Conservation (phyloP, 2,113 vertebrate species). For the Hippocampus barbouri region DNA sequence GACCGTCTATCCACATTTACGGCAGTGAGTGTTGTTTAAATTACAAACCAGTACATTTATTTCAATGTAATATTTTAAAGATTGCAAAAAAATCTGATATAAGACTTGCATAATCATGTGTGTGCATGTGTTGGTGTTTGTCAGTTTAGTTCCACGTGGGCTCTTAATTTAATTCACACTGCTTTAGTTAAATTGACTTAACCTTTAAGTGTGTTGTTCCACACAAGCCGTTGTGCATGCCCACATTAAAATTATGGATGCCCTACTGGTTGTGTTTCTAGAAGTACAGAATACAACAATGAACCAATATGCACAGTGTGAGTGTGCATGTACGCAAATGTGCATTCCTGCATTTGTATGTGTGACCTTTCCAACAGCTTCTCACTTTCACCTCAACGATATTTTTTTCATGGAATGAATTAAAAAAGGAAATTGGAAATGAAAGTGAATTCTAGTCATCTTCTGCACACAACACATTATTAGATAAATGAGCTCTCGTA, state of each 20-base stretch:
- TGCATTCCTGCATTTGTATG: neutral
- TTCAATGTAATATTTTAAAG: no score
- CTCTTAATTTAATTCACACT: neutral
- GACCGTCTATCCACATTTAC: neutral
- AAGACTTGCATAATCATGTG: neutral
- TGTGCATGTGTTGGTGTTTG: neutral
- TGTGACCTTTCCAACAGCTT: constrained; percentile 43
- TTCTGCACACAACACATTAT: neutral
- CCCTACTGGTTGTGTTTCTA: neutral
- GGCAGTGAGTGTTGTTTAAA: neutral
- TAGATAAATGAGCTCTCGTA: neutral
- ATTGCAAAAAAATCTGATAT: neutral
- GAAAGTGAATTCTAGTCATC: neutral
- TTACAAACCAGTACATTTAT: neutral
- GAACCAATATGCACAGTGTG: neutral
- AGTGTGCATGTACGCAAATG: neutral
- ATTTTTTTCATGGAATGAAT: neutral
- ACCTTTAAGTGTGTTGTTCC: neutral
- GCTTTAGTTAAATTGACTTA: neutral
- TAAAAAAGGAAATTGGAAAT: neutral
- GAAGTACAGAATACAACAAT: neutral
- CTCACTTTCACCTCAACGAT: constrained; percentile 14
- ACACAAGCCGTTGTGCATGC: neutral
- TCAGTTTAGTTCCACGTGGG: neutral
- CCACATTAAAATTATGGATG: no score